Evolutionary conservation across 2,797 vertebrate species (phyloP), one percentile per base, ranked within the genome.

Genomic region (Rousettus madagascariensis): DNA sequence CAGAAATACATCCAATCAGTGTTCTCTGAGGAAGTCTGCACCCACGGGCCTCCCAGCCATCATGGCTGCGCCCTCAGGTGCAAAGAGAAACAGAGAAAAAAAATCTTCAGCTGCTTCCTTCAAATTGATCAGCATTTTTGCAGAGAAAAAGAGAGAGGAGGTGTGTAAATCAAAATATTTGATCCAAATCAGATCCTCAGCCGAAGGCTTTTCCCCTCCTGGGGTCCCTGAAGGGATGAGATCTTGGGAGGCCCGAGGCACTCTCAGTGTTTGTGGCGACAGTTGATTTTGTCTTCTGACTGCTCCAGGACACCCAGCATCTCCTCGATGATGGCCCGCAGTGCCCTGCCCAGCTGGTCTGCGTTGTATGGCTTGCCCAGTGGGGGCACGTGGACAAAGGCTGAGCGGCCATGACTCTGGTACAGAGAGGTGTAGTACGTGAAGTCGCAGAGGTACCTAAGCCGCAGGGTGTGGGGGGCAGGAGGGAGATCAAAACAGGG

Each of bases 401-500:
- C 99, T 0, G 99, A 98, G 57, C 97, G 98, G 6, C 99, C 99
- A 0, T 98, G 97, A 55, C 99, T 99, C 98, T 99, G 98, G 98
- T 99, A 99, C 89, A 99, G 95, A 11, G 99, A 99, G 0, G 98
- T 99, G 98, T 99, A 99, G 98, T 99, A 99, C 69, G 99, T 99
- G 98, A 99, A 99, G 98, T 99, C 99, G 83, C 99, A 99, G 8
- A 99, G 99, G 98, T 99, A 99, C 96, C 99, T 99, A 96, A 11
- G 74, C 86, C 85, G 0, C 8, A 30, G 51, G 41, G 20, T 0
- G 0, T 1, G 12, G 7, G n/a, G 15, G 57, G 22, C 1, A 8
- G 65, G 95, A 13, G 89, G 78, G 0, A 68, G 19, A 87, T 68
- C 46, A 92, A 0, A 0, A 71, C 0, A 12, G 20, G 53, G 72